These are phyloP conservation scores for Malurus elegans DNA, from an alignment of 2,113 vertebrate species.

Conservation along the genomic window DNA sequence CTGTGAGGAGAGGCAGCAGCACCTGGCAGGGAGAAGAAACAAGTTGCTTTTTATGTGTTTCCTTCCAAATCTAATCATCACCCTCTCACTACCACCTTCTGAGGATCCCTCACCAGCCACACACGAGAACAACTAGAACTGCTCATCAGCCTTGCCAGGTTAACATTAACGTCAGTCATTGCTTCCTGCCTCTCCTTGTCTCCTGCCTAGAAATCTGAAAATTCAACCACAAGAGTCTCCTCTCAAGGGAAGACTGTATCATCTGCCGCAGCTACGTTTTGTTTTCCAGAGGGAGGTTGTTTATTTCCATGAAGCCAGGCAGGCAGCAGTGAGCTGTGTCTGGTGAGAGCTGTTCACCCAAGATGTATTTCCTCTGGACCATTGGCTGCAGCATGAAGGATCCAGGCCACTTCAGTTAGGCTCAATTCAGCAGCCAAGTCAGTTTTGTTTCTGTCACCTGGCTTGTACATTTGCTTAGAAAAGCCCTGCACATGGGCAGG, in stretches of 20 bases:
- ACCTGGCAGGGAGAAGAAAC: constrained; percentile 39
- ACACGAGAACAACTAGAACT: accelerated
- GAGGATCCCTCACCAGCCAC: neutral
- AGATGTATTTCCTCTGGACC: neutral
- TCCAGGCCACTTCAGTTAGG: neutral
- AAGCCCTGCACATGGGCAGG: neutral
- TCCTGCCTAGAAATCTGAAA: neutral
- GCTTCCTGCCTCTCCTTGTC: neutral
- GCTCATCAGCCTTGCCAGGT: neutral
- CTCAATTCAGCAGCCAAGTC: neutral
- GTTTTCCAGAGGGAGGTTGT: neutral
- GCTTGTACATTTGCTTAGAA: neutral
- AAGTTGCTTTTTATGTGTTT: neutral
- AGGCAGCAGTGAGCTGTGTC: neutral
- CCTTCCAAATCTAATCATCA: neutral
- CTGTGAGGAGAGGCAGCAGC: constrained; percentile 64
- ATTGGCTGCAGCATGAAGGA: neutral
- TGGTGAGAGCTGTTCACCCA: neutral
- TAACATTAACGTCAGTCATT: neutral
- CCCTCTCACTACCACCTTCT: neutral
- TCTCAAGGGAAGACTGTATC: neutral
- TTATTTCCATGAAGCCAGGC: neutral
- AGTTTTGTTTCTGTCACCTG: neutral
- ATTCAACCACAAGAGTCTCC: neutral
- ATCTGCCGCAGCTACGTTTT: neutral